A percentile compares a stretch with the other conserved stretches of the same genome.
Evolutionary conservation across 2,888 invertebrate genomes (phyloP).

Genomic region (Acronicta alni): DNA sequence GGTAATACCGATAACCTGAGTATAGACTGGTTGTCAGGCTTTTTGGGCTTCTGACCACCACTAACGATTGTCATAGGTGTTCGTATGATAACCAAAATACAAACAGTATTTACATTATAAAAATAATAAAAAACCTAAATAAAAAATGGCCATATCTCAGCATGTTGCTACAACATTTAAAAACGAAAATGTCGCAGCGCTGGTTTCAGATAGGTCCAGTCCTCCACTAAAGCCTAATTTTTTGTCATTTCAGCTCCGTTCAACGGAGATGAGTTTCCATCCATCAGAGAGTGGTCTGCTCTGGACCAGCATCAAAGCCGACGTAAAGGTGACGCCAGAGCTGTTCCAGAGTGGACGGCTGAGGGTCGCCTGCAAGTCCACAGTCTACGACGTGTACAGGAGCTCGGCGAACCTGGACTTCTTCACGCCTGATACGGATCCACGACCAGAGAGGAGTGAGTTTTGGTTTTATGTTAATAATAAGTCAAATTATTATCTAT

Average conservation of each 20-base stretch:
- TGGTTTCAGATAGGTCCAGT: no score
- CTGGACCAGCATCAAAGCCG: conserved; percentile 90
- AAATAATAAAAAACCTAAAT: no score
- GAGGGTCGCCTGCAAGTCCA: conserved; percentile 92
- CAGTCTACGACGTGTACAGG: conserved; percentile 92
- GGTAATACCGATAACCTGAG: no score
- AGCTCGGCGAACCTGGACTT: conserved; percentile 92
- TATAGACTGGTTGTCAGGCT: no score
- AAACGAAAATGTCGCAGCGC: no score
- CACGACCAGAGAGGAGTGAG: conserved; percentile 94
- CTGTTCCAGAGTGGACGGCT: conserved; percentile 91
- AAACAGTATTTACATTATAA: no score
- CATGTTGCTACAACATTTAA: no score
- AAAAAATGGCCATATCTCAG: no score
- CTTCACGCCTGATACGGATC: conserved; percentile 92
- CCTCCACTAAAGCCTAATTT: not conserved
- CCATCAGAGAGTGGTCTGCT: conserved; percentile 84
- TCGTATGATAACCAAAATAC: no score
- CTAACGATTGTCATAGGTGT: no score
- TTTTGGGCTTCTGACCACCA: no score
- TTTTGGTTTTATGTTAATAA: conserved; percentile 19
- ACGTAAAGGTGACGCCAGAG: conserved; percentile 87
- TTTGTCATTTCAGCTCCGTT: conserved; percentile 76
- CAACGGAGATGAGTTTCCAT: conserved; percentile 80
- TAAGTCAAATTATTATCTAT: no score